phyloP scores from a whole-genome alignment of 1,140 invertebrate species.

The Zaprionus africanus region DNA sequence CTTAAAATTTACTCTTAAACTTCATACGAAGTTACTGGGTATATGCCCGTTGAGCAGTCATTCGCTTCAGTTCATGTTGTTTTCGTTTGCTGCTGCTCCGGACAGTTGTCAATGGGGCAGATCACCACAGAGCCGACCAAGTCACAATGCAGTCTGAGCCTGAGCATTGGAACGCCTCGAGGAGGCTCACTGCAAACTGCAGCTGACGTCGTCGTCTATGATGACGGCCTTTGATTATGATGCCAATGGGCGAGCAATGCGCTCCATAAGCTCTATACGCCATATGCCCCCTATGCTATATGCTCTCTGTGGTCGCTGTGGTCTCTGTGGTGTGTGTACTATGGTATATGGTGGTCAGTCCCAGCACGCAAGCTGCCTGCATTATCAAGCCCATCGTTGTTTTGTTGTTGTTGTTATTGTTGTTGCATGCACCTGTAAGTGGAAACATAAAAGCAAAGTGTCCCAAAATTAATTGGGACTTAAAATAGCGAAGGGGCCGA shows the following conservation, averaged over 20 bases:
- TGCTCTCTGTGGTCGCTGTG: slow-evolving; percentile 4
- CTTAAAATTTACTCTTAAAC: no score
- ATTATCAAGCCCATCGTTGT: slow-evolving; percentile 24
- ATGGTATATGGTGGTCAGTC: slow-evolving; percentile 1
- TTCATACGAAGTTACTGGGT: background rate
- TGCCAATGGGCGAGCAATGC: slow-evolving; percentile 36
- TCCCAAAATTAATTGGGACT: slow-evolving; percentile 24
- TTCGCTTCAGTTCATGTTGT: background rate
- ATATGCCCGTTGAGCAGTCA: background rate
- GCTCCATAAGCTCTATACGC: background rate
- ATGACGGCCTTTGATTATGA: slow-evolving; percentile 75
- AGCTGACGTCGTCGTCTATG: slow-evolving; percentile 48
- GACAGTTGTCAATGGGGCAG: slow-evolving; percentile 70
- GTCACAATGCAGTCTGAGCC: slow-evolving; percentile 48
- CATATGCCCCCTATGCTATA: slow-evolving; percentile 1
- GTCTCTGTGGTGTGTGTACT: slow-evolving; percentile 1
- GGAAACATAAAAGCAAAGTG: slow-evolving; percentile 8
- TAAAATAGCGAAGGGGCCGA: background rate
- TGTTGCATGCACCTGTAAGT: slow-evolving; percentile 19
- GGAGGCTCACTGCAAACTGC: slow-evolving; percentile 1
- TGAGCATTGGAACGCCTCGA: slow-evolving; percentile 45
- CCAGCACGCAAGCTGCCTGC: slow-evolving; percentile 64
- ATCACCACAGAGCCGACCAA: slow-evolving; percentile 32
- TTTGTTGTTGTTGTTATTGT: slow-evolving; percentile 10
- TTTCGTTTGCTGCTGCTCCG: slow-evolving; percentile 16